Evolutionary conservation across 2,113 vertebrate species (phyloP).

Genomic region (Callionymus lyra): DNA sequence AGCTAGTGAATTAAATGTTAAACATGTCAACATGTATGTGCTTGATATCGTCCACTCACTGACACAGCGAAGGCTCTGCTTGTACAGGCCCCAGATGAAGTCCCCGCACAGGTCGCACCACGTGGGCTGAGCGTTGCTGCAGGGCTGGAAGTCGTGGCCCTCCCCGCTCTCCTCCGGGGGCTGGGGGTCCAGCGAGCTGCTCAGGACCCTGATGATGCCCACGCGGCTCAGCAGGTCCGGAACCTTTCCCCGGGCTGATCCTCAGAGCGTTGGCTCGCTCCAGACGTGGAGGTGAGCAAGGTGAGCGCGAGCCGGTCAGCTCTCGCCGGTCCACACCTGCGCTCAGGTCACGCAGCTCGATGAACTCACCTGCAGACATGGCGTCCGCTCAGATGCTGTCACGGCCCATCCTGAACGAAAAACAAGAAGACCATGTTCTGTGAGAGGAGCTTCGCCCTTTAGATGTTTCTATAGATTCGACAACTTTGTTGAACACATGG

Average conservation of each 20-base stretch:
- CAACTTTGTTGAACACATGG: too few relatives aligned
- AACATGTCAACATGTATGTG: too few relatives aligned
- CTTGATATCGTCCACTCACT: constrained; percentile 63
- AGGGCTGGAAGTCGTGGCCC: constrained; percentile 82
- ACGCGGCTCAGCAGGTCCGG: constrained; percentile 63
- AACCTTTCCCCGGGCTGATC: constrained; percentile 72
- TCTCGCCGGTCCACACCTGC: constrained; percentile 35
- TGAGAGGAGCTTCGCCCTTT: too few relatives aligned
- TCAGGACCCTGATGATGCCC: constrained; percentile 62
- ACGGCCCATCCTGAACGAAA: too few relatives aligned
- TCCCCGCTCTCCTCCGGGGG: constrained; percentile 61
- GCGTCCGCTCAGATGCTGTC: constrained; percentile 1
- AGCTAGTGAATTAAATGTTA: too few relatives aligned
- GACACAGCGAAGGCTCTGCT: constrained; percentile 86
- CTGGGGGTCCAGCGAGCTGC: constrained; percentile 51
- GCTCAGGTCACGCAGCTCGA: constrained; percentile 66
- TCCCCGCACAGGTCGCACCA: constrained; percentile 97
- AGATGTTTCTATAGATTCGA: too few relatives aligned
- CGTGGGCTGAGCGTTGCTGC: constrained; percentile 76
- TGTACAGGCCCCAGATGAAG: constrained; percentile 94
- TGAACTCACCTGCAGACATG: constrained; percentile 64
- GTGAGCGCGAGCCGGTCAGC: constrained; percentile 22
- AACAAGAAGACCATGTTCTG: too few relatives aligned
- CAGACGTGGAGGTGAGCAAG: constrained; percentile 65
- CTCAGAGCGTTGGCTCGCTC: constrained; percentile 81